phyloP scores from a whole-genome alignment of 2,888 invertebrate species.

The Ferrisia virgata region DNA sequence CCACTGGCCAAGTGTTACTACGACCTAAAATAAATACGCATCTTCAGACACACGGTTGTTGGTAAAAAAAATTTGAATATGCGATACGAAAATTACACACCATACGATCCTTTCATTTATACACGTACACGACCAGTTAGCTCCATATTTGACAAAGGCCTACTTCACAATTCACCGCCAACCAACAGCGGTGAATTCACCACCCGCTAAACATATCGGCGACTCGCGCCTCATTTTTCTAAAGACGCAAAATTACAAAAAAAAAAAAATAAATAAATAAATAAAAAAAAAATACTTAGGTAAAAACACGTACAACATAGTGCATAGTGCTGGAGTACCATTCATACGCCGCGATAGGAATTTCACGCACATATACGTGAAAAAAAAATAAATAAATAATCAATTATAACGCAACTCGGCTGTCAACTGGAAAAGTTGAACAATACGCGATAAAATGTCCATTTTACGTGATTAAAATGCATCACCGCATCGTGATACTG shows the following conservation, averaged over 20 bases:
- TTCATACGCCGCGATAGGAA: too few species aligned
- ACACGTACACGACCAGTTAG: neutral
- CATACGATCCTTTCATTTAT: slow-evolving; percentile 44
- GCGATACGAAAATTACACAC: neutral
- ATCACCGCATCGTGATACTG: neutral
- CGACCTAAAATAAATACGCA: slow-evolving; percentile 33
- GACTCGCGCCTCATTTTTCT: too few species aligned
- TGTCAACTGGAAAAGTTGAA: neutral
- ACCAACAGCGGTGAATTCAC: neutral
- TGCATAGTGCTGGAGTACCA: too few species aligned
- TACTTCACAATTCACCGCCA: neutral
- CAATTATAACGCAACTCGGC: too few species aligned
- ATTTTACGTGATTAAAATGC: neutral
- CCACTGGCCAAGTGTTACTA: slow-evolving; percentile 49
- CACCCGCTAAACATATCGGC: neutral
- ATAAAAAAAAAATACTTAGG: too few species aligned
- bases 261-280: too few species aligned
- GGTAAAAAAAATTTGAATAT: neutral
- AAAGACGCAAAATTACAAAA: too few species aligned
- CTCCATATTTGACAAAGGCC: neutral
- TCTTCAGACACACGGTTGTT: too few species aligned
- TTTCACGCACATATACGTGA: too few species aligned
- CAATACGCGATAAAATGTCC: neutral
- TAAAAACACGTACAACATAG: too few species aligned
- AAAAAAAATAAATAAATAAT: too few species aligned